Percentiles rank a stretch among this genome's conserved stretches.
These are phyloP conservation scores for Crotalus viridis DNA, from an alignment of 2,113 vertebrate genomes.

Conservation along the genomic window DNA sequence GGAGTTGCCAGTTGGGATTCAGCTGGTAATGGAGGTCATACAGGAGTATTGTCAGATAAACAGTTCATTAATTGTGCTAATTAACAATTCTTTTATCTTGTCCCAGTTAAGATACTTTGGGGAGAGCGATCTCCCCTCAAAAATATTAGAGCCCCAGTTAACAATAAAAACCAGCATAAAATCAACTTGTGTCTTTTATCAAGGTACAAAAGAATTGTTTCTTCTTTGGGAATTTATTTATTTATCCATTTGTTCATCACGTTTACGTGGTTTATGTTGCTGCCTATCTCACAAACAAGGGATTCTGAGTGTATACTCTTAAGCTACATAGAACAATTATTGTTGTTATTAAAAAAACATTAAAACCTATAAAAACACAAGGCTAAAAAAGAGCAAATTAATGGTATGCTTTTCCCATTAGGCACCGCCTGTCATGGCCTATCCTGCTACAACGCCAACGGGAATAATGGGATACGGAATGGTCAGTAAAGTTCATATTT, in stretches of 20 bases:
- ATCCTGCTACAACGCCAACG: slow-evolving; percentile 91
- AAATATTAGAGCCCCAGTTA: neutral
- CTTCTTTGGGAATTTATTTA: slow-evolving; percentile 32
- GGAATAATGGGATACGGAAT: slow-evolving; percentile 92
- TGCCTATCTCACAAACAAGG: neutral
- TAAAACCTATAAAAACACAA: neutral
- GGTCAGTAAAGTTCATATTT: slow-evolving; percentile 74
- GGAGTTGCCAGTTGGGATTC: neutral
- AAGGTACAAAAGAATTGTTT: neutral
- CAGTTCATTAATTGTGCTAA: neutral
- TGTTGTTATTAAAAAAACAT: neutral
- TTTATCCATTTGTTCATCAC: neutral
- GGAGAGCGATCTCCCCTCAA: neutral
- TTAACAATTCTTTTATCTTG: neutral
- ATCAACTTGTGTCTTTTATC: neutral
- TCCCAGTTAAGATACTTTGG: neutral
- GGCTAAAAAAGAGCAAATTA: neutral
- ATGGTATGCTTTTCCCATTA: slow-evolving; percentile 60
- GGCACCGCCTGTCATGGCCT: slow-evolving; percentile 94
- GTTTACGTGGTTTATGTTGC: neutral
- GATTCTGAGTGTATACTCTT: neutral
- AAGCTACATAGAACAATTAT: neutral
- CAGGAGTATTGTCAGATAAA: neutral
- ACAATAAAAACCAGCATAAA: neutral
- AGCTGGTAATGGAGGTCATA: neutral